Percentiles rank a stretch among this genome's conserved stretches.
Evolutionary conservation across 2,797 vertebrate species (phyloP).

Genomic region (Myotis findleyi): DNA sequence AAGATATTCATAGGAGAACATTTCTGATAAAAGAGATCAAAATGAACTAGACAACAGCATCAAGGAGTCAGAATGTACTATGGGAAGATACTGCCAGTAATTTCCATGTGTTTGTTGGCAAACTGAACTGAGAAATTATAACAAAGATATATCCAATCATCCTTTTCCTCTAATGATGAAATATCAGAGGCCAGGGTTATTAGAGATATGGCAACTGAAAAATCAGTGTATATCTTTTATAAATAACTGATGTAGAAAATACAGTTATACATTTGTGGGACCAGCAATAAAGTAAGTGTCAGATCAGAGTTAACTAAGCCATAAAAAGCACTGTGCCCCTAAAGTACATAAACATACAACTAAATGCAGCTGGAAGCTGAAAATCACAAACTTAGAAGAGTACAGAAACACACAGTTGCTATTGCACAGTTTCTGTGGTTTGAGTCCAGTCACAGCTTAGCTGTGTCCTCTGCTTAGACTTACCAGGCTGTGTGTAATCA

Average conservation of each 20-base stretch:
- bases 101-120: slow-evolving; percentile 95
- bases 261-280: slow-evolving; percentile 94
- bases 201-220: slow-evolving; percentile 95
- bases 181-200: slow-evolving; percentile 94
- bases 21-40: slow-evolving; percentile 97
- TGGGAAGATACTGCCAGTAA: slow-evolving; percentile 93
- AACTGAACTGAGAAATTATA: slow-evolving; percentile 95
- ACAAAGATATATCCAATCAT: slow-evolving; percentile 94
- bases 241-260: slow-evolving; percentile 97
- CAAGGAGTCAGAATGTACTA: slow-evolving; percentile 95
- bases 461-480: neutral
- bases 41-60: slow-evolving; percentile 95
- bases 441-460: neutral
- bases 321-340: slow-evolving; percentile 93
- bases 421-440: neutral
- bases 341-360: slow-evolving; percentile 92
- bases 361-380: slow-evolving; percentile 94
- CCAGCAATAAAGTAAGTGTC: slow-evolving; percentile 94
- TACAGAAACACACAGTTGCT: neutral
- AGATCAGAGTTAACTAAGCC: slow-evolving; percentile 95
- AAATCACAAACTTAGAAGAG: neutral
- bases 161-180: slow-evolving; percentile 95
- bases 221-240: slow-evolving; percentile 98
- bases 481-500: neutral
- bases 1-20: slow-evolving; percentile 95